These are phyloP conservation scores for Drosophila silvestris DNA, from an alignment of 2,888 invertebrate species.

Conservation along the genomic window DNA sequence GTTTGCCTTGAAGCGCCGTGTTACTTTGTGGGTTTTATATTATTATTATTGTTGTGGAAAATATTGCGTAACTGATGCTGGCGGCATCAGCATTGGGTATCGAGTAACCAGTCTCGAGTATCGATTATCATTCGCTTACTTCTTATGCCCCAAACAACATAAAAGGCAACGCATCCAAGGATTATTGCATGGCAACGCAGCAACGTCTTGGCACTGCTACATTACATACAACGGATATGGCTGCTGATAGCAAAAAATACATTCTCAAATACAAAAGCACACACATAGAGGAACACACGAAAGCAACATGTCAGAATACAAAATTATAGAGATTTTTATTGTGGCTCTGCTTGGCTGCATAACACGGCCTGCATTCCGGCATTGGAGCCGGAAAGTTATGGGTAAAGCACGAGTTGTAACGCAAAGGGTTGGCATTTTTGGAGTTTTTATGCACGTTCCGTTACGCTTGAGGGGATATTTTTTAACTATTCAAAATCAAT, in stretches of 20 bases:
- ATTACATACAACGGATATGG: constrained; percentile 41
- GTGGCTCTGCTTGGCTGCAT: constrained; percentile 71
- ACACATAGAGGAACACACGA: constrained; percentile 1
- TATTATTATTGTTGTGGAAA: constrained; percentile 21
- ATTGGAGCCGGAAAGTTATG: constrained; percentile 11
- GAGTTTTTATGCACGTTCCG: constrained; percentile 31
- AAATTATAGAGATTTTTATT: constrained; percentile 76
- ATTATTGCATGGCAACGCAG: constrained; percentile 52
- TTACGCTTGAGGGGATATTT: constrained; percentile 51
- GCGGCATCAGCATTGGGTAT: constrained; percentile 10
- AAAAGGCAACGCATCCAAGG: constrained; percentile 41
- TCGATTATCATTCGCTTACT: constrained; percentile 46
- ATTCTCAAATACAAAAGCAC: constrained; percentile 15
- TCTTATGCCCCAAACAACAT: constrained; percentile 28
- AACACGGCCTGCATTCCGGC: constrained; percentile 52
- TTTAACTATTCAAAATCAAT: constrained; percentile 75
- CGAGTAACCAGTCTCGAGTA: constrained; percentile 31
- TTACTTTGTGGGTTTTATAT: constrained; percentile 21
- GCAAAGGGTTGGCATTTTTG: neutral
- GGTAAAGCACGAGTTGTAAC: neutral
- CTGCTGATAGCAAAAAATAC: constrained; percentile 34
- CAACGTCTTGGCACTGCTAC: constrained; percentile 44
- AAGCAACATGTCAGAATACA: constrained; percentile 51
- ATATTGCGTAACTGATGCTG: constrained; percentile 36
- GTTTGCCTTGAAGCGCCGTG: constrained; percentile 8